Evolutionary conservation across 2,888 invertebrate genomes (phyloP).

Genomic region (Ornithoptera priamus): DNA sequence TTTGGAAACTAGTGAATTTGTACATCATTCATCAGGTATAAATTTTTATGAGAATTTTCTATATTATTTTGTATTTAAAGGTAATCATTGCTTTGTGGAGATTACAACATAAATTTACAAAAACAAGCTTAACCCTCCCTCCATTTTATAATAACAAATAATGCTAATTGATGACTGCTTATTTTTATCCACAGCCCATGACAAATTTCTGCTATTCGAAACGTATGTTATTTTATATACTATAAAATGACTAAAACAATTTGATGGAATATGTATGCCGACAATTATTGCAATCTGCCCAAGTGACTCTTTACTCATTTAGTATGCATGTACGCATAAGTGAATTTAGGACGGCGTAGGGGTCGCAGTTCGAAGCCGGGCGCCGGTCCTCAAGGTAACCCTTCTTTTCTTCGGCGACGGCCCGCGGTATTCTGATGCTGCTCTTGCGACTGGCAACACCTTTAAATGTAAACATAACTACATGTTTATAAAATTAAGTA

Average conservation of each 20-base stretch:
- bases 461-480: conserved; percentile 22
- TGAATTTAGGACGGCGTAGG: conserved; percentile 92
- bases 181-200: conserved; percentile 7
- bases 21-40: not conserved
- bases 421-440: conserved; percentile 96
- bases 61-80: no score
- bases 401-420: conserved; percentile 93
- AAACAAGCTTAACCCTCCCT: not conserved
- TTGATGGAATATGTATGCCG: conserved; percentile 29
- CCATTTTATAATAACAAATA: not conserved
- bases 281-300: conserved; percentile 39
- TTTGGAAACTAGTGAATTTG: not conserved
- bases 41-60: not conserved
- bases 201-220: not conserved
- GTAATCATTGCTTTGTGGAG: no score
- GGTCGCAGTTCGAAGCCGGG: conserved; percentile 96
- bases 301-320: conserved; percentile 77
- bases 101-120: no score
- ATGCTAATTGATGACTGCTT: not conserved
- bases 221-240: not conserved
- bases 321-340: conserved; percentile 91
- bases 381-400: conserved; percentile 97
- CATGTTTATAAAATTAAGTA: not conserved
- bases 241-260: conserved; percentile 3
- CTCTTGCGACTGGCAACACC: conserved; percentile 96